Conservation (phyloP, 2,888 invertebrate species). For the Eudemis profundana region DNA sequence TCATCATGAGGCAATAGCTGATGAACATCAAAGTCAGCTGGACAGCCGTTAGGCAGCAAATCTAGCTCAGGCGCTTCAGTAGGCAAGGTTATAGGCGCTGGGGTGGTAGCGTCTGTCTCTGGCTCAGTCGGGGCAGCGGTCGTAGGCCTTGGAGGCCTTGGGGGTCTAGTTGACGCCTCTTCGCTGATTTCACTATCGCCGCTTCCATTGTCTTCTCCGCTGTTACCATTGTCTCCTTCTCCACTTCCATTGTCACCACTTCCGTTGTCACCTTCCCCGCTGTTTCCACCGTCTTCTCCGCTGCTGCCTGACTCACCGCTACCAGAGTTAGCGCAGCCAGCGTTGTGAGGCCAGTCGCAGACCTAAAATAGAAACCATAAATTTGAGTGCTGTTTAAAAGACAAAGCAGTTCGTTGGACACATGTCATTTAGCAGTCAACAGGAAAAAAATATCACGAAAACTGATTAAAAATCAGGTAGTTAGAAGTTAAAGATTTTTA, state of each 20-base stretch:
- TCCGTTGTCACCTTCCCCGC: constrained; percentile 29
- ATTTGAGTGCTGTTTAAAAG: no score
- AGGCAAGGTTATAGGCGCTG: background rate
- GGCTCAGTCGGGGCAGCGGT: no score
- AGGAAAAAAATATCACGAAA: no score
- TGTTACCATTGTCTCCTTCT: constrained; percentile 3
- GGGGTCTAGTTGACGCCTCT: background rate
- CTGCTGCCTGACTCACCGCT: constrained; percentile 13
- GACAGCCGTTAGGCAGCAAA: constrained; percentile 62
- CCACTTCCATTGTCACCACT: constrained; percentile 33
- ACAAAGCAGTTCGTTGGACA: no score
- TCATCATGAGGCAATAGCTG: constrained; percentile 60
- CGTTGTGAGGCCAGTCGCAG: constrained; percentile 43
- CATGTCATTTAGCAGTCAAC: no score
- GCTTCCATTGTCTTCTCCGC: background rate
- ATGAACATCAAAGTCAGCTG: constrained; percentile 57
- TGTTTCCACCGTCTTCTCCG: constrained; percentile 14
- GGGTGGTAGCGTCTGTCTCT: constrained; percentile 15
- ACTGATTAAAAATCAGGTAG: no score
- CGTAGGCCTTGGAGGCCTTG: background rate
- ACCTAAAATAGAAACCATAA: no score
- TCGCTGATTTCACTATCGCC: constrained; percentile 8
- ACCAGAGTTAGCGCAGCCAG: constrained; percentile 37
- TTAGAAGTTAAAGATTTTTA: no score
- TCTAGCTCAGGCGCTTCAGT: constrained; percentile 31